phyloP scores from a whole-genome alignment of 2,888 invertebrate genomes.

The Lamproptera curius region DNA sequence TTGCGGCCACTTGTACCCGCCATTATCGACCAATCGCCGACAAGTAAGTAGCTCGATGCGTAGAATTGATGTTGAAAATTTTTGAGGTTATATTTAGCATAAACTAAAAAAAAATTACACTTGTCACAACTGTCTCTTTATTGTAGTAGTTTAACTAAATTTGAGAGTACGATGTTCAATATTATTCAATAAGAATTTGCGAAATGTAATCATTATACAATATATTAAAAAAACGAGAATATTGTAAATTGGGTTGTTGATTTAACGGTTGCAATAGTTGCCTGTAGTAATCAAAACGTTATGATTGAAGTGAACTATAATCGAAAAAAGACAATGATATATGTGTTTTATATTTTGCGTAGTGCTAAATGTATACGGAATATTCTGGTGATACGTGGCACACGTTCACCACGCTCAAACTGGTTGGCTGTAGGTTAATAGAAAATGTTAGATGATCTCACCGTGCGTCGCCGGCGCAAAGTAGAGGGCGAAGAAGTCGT shows the following conservation, averaged over 20 bases:
- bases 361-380: background rate
- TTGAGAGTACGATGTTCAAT: too few relatives aligned
- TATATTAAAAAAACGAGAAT: too few relatives aligned
- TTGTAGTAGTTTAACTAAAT: too few relatives aligned
- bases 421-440: background rate
- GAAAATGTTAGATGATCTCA: slow-evolving; percentile 45
- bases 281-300: too few relatives aligned
- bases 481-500: slow-evolving; percentile 87
- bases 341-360: background rate
- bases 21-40: slow-evolving; percentile 14
- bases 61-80: too few relatives aligned
- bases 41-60: background rate
- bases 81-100: background rate
- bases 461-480: slow-evolving; percentile 82
- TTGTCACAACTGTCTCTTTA: background rate
- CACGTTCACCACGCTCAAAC: background rate
- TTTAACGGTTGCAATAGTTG: too few relatives aligned
- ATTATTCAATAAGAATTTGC: too few relatives aligned
- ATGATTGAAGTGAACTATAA: too few relatives aligned
- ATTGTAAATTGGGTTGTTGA: too few relatives aligned
- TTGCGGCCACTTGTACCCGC: slow-evolving; percentile 4
- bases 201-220: too few relatives aligned
- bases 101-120: background rate
- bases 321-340: too few relatives aligned
- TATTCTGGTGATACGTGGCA: background rate